Percentiles rank a stretch among this genome's conserved stretches.
phyloP scores from a whole-genome alignment of 2,888 invertebrate species.

The Ennomos fuscantarius region DNA sequence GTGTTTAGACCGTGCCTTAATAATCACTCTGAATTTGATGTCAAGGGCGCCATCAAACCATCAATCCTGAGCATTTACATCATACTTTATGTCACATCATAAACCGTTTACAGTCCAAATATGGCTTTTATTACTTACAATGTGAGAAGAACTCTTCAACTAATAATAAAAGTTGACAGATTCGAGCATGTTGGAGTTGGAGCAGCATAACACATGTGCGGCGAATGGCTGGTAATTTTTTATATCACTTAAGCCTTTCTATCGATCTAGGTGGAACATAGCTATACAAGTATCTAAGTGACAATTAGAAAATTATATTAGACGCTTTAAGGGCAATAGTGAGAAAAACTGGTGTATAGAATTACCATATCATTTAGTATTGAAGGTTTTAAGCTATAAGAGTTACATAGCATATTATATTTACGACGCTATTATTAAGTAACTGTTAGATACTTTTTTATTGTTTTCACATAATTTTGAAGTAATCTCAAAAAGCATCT shows the following conservation, averaged over 20 bases:
- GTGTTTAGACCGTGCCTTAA: conserved; percentile 13
- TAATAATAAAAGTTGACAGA: conserved; percentile 51
- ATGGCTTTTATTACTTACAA: conserved; percentile 31
- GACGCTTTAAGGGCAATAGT: conserved; percentile 13
- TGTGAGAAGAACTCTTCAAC: conserved; percentile 42
- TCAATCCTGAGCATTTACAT: conserved; percentile 25
- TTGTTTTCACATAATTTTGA: too few relatives aligned
- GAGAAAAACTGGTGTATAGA: conserved; percentile 23
- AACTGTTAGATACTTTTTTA: too few relatives aligned
- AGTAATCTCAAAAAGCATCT: too few relatives aligned
- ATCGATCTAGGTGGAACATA: conserved; percentile 15
- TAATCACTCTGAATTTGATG: conserved; percentile 18
- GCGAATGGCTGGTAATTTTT: conserved; percentile 65
- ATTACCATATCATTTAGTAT: conserved; percentile 18
- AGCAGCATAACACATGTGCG: conserved; percentile 62
- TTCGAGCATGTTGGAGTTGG: conserved; percentile 39
- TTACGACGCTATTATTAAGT: too few relatives aligned
- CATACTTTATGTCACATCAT: conserved; percentile 25
- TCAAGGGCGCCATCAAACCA: conserved; percentile 24
- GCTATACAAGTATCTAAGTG: conserved; percentile 5
- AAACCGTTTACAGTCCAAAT: conserved; percentile 28
- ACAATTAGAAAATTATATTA: conserved; percentile 10
- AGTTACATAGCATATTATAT: too few relatives aligned
- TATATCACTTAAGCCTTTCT: conserved; percentile 40
- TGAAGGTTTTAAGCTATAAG: too few relatives aligned